A percentile compares a stretch with the other conserved stretches of the same genome.
Evolutionary conservation across 2,888 invertebrate genomes (phyloP).

Genomic region (Idaea straminata): DNA sequence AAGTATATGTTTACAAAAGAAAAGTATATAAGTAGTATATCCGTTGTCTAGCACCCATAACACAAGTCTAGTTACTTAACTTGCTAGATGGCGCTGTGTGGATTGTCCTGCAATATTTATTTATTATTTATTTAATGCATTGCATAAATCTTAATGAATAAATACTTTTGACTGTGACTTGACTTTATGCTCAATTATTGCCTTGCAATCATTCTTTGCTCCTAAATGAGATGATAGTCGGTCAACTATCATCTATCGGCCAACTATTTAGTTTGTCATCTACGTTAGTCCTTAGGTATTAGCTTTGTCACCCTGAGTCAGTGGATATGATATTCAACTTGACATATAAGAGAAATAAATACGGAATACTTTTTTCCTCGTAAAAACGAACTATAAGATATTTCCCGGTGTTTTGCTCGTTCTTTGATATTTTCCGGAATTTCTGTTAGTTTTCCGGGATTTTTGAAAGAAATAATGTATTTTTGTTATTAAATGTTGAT

Average conservation of each 20-base stretch:
- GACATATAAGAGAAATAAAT: background rate
- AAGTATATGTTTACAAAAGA: no score
- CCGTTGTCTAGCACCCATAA: no score
- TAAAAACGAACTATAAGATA: background rate
- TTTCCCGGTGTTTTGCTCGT: background rate
- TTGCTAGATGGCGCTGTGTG: no score
- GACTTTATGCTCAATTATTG: no score
- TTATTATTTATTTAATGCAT: no score
- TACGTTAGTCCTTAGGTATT: background rate
- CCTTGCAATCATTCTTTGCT: no score
- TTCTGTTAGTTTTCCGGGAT: background rate
- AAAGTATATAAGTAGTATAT: no score
- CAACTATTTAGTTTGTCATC: background rate
- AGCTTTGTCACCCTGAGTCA: constrained; percentile 1
- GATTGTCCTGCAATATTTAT: no score
- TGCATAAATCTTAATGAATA: no score
- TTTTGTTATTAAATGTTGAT: background rate
- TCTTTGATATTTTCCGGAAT: background rate
- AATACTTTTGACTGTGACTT: no score
- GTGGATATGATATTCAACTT: background rate
- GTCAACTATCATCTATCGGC: background rate
- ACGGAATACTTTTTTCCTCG: background rate
- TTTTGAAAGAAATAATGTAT: background rate
- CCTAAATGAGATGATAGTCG: background rate
- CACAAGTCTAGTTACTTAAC: no score